Percentiles rank a stretch among this genome's conserved stretches.
These are phyloP conservation scores for Lycopodina hypogea DNA, from an alignment of 37 sponge, comb jelly and placozoan species.

Conservation along the genomic window DNA sequence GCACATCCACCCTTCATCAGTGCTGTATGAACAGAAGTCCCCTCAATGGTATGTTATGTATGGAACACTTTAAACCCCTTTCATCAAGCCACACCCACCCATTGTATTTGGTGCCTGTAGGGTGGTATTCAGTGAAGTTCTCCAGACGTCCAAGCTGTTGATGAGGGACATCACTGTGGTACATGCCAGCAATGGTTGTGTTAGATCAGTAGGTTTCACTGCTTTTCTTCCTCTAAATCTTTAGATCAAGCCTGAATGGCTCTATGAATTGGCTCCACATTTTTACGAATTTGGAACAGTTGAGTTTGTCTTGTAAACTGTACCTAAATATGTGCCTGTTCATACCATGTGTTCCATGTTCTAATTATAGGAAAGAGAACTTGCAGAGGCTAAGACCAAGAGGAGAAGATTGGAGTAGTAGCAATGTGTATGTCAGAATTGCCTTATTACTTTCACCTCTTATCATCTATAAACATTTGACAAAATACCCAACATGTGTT, in stretches of 20 bases:
- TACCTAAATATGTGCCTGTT: neutral
- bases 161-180: slow-evolving; percentile 93
- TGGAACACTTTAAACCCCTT: neutral
- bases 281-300: slow-evolving; percentile 97
- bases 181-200: neutral
- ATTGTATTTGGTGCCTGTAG: neutral
- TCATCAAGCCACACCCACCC: neutral
- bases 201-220: too few species aligned
- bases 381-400: slow-evolving; percentile 72
- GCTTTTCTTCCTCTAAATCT: neutral
- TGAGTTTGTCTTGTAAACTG: neutral
- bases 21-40: slow-evolving; percentile 50
- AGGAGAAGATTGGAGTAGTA: slow-evolving; percentile 29
- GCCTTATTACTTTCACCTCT: too few species aligned
- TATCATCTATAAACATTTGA: too few species aligned
- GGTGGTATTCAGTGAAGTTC: slow-evolving; percentile 67
- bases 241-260: slow-evolving; percentile 90
- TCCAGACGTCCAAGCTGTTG: slow-evolving; percentile 69
- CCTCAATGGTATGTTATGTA: slow-evolving; percentile 59
- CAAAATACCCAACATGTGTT: too few species aligned
- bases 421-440: too few species aligned
- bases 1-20: slow-evolving; percentile 78
- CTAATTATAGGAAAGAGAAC: slow-evolving; percentile 66
- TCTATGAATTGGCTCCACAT: slow-evolving; percentile 90
- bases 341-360: neutral